Evolutionary conservation across 2,113 vertebrate species (phyloP).

Genomic region (Buteo buteo): DNA sequence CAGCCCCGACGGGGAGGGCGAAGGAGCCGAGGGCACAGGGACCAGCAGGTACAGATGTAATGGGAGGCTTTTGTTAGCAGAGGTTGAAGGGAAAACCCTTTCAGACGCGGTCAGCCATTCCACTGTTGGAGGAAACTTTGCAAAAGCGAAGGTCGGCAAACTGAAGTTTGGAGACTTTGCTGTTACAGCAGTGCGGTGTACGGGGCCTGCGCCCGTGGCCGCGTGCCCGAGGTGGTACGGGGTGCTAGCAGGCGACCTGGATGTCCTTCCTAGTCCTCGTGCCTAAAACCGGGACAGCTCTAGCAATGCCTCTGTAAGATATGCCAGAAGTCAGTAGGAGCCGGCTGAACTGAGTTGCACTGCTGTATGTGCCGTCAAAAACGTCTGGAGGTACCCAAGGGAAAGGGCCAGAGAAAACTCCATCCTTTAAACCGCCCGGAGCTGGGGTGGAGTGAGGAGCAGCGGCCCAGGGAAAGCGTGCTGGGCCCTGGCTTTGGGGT

Average conservation of each 20-base stretch:
- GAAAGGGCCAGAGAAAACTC: not conserved
- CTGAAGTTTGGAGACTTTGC: not conserved
- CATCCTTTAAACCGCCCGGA: not conserved
- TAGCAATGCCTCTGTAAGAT: no score
- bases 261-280: not conserved
- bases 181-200: rapidly evolving
- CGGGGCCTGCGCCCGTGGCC: not conserved
- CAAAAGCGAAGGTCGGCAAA: not conserved
- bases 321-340: not conserved
- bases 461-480: not conserved
- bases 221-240: not conserved
- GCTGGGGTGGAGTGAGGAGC: not conserved
- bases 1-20: rapidly evolving
- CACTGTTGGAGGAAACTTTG: not conserved
- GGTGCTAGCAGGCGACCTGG: not conserved
- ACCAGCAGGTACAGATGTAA: not conserved
- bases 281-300: not conserved
- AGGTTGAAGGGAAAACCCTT: not conserved
- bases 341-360: not conserved
- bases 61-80: not conserved
- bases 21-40: not conserved
- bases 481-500: not conserved
- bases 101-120: not conserved
- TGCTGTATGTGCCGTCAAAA: rapidly evolving
- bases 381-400: not conserved